Evolutionary conservation across 2,113 vertebrate genomes (phyloP).

Genomic region (Candoia aspera): DNA sequence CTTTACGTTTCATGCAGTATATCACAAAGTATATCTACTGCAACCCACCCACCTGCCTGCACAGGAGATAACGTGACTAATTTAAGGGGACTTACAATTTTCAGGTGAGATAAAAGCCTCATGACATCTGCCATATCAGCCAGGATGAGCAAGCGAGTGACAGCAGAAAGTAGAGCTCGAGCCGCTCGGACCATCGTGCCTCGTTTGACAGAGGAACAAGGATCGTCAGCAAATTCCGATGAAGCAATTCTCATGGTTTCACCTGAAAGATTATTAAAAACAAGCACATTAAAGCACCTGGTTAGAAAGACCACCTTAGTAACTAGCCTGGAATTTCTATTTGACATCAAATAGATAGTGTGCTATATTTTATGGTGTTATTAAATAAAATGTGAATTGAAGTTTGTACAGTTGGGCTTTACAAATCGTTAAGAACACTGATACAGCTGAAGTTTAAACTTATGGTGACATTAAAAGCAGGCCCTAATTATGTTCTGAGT

Average conservation of each 20-base stretch:
- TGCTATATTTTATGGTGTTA: background rate
- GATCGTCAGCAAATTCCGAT: conserved; percentile 95
- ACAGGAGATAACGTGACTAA: accelerated
- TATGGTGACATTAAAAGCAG: background rate
- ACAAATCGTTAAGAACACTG: background rate
- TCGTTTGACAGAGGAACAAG: conserved; percentile 95
- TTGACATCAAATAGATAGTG: too few species aligned
- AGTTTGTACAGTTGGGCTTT: background rate
- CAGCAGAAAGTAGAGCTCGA: conserved; percentile 91
- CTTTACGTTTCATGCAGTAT: background rate
- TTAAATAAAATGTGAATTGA: background rate
- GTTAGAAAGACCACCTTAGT: accelerated
- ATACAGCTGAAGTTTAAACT: background rate
- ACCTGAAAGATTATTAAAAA: conserved; percentile 68
- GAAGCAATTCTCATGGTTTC: conserved; percentile 94
- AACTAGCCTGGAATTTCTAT: background rate
- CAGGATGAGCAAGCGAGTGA: conserved; percentile 95
- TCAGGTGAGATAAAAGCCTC: conserved; percentile 95
- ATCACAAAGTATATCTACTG: background rate
- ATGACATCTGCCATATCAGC: conserved; percentile 99
- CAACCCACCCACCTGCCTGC: background rate
- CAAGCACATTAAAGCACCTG: accelerated
- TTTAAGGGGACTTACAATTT: conserved; percentile 77
- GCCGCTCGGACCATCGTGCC: conserved; percentile 98
- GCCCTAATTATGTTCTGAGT: background rate